Evolutionary conservation across 2,888 invertebrate genomes (phyloP), one percentile per base, ranked within the genome.

Genomic region (Metallyticus violacea): DNA sequence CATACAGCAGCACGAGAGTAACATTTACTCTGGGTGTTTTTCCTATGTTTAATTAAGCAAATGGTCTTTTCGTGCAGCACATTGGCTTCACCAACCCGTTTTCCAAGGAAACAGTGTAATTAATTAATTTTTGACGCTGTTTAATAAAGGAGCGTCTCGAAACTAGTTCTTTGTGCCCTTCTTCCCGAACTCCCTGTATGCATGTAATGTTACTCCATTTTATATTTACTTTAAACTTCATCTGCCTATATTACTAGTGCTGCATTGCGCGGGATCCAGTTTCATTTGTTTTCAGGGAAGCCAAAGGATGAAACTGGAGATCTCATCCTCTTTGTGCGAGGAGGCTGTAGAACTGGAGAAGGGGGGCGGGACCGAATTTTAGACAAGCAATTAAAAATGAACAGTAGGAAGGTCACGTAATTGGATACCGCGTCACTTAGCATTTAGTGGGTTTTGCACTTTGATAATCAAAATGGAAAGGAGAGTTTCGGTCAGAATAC

Each of bases 211-310:
- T 83, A 83, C 83, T 83, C 28, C 28, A 83, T 77, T 83, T 83
- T 77, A 83, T 83, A 83, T 83, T 83, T 83, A 83, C 83, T 28
- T 62, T 83, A 83, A 83, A 83, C 83, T 83, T 83, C 83, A 83
- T 77, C 83, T 29, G n/a, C 77, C 83, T 83, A 83, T 85, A 85
- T 85, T 85, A 85, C 79, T 85, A 85, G 85, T 79, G 85, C 79
- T 85, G 85, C 85, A 85, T 62, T 62, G 28, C 29, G 25, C 26
- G n/a, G 15, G 40, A 79, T 85, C 85, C 27, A 77, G 79, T 85
- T 85, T 85, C 85, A 85, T 85, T 85, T 85, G 85, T 85, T 85
- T 62, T 85, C 85, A 79, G 85, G 79, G 85, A 79, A 85, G 79
- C 79, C 85, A 85, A 30, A 79, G 79, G 62, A 62, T 79, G 85